These are phyloP conservation scores for Ferrisia virgata DNA, from an alignment of 2,888 invertebrate species.

Conservation along the genomic window DNA sequence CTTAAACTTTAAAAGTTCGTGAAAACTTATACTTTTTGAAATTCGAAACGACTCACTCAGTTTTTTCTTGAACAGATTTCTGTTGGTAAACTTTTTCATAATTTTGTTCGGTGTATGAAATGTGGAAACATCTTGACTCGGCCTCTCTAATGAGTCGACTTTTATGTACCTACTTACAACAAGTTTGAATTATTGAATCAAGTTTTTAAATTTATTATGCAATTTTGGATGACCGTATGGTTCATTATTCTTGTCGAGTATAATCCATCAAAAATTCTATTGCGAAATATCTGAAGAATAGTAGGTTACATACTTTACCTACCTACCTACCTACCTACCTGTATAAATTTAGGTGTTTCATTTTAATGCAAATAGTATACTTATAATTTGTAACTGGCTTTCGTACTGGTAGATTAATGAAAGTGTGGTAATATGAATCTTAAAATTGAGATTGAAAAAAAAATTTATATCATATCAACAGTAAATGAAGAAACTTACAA, in stretches of 20 bases:
- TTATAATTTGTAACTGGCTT: no score
- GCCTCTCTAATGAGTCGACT: background rate
- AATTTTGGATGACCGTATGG: background rate
- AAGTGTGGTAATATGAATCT: no score
- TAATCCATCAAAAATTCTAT: background rate
- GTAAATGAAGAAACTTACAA: no score
- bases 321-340: no score
- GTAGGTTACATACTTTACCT: no score
- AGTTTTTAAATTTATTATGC: background rate
- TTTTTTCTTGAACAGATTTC: constrained; percentile 27
- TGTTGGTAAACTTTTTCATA: constrained; percentile 27
- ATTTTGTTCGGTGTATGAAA: background rate
- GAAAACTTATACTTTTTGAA: constrained; percentile 40
- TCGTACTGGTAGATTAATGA: no score
- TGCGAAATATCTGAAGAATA: background rate
- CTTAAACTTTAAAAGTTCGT: constrained; percentile 40
- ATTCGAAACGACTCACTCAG: constrained; percentile 37
- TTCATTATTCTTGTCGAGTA: background rate
- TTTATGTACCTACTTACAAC: background rate
- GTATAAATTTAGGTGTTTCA: no score
- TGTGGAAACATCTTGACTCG: background rate
- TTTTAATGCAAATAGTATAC: no score
- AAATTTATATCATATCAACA: no score
- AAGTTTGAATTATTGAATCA: background rate
- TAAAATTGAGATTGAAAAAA: no score